Evolutionary conservation across 1,140 invertebrate genomes (phyloP).

Genomic region (Diorhabda sublineata): DNA sequence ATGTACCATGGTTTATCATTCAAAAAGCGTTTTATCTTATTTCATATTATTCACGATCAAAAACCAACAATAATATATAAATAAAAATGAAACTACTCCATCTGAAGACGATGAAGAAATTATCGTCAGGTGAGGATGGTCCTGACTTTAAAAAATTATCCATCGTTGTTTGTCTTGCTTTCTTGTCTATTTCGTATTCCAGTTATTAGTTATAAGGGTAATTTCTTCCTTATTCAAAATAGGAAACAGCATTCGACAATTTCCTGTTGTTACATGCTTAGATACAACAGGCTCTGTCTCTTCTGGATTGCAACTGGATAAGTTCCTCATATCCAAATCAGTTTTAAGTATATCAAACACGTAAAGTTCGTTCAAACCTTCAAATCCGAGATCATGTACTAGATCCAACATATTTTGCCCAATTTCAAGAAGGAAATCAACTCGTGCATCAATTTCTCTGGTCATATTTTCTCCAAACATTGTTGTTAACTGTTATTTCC

Average conservation of each 20-base stretch:
- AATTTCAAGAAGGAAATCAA: conserved; percentile 27
- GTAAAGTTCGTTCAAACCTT: conserved; percentile 32
- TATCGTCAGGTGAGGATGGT: conserved; percentile 23
- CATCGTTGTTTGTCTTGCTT: conserved; percentile 25
- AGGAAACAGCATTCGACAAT: conserved; percentile 25
- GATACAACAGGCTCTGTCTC: conserved; percentile 27
- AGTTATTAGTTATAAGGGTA: conserved; percentile 23
- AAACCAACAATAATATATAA: too few relatives aligned
- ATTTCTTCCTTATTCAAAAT: background rate
- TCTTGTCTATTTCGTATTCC: conserved; percentile 28
- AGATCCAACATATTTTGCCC: conserved; percentile 30
- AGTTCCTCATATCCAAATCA: conserved; percentile 33
- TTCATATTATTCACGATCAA: too few relatives aligned
- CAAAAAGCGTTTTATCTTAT: too few relatives aligned
- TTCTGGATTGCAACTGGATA: conserved; percentile 30
- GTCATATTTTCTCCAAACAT: conserved; percentile 34
- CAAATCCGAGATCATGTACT: conserved; percentile 30
- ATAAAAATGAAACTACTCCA: background rate
- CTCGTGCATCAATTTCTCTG: conserved; percentile 26
- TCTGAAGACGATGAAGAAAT: conserved; percentile 27
- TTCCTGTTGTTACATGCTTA: conserved; percentile 27
- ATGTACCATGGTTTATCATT: too few relatives aligned
- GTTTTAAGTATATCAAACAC: conserved; percentile 31
- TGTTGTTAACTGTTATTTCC: background rate
- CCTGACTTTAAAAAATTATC: conserved; percentile 27